Base-by-base conservation (phyloP, 2,797 vertebrate genomes). In the Myotis pilosus region DNA sequence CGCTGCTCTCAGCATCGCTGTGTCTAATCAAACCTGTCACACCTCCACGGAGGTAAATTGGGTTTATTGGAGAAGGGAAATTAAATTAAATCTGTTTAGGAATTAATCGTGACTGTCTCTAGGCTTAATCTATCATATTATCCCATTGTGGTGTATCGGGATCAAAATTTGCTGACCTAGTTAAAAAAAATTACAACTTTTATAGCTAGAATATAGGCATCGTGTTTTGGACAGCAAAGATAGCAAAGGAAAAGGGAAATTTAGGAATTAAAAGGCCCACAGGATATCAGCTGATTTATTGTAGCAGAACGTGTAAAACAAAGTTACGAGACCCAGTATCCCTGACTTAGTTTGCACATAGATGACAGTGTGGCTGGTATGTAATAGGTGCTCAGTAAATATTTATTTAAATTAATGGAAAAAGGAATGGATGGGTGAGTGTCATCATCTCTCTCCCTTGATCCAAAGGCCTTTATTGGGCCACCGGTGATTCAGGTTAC, bases 41-140 rank as follows among this genome's bases (percentile, higher is more conserved):
- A 98, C 97, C 94, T 98, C 95, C 87, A 86, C 89, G 81, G 96
- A 98, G 89, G 97, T 97, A 98, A 98, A 98, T 98, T 97, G 0
- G 88, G 96, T 97, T 98, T 98, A 98, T 97, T 96, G 97, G 95
- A 98, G 97, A 98, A 97, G 89, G 74, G 96, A 98, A 98, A 98
- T 98, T 97, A 97, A 98, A 98, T 98, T 97, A 98, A 97, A 94
- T 97, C 92, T 97, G 83, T 96, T 98, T 96, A 97, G 94, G 94
- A 97, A 97, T 97, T 98, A 98, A 98, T 96, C 96, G 86, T 91
- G 83, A 95, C 82, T 94, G 89, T 96, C 79, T 96, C 76, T 93
- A 96, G 82, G 94, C 55, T 98, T 98, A 96, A 96, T 98, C 91
- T 97, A 97, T 97, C 95, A 55, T 96, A 97, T 97, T 97, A 97